Evolutionary conservation across 2,113 vertebrate species (phyloP), one percentile per base, ranked within the genome.

Genomic region (Hyla sarda): DNA sequence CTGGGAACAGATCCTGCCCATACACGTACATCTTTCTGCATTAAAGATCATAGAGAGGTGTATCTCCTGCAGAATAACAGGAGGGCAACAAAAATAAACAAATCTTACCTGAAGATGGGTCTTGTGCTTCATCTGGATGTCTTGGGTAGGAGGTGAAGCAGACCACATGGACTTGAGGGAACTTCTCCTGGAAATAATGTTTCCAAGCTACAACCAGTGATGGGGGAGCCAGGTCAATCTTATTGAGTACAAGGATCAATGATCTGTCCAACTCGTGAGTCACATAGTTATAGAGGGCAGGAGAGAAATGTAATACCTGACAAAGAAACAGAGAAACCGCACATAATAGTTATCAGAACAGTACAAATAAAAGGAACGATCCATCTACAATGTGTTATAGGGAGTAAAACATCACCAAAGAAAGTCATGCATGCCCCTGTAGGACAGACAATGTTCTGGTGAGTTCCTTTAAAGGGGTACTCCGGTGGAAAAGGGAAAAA

Each of bases 111-210:
- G 89, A 74, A 5, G 90, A 83, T 13, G 89, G 82, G 56, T 93
- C 92, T 82, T 91, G 92, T 25, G 89, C 60, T 0, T 52, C 48
- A 0, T 86, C 69, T 3, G 95, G 90, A 60, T 95, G 94, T 79
- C 95, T 94, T 12, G 95, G 96, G 82, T 96, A 96, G 3, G 97
- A 98, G 62, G 96, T 96, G 89, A 98, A 98, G 84, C 96, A 96
- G 30, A 97, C 92, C 0, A 96, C 91, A 28, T 95, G 93, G 73
- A 97, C 92, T 60, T 94, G 69, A 7, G 97, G 96, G 87, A 97
- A 97, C 86, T 93, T 94, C 8, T 92, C 94, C 58, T 93, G 91
- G 90, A 98, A 95, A 84, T 97, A 97, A 89, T 97, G 95, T 90
- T 95, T 97, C 97, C 97, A 98, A 88, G 97, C 96, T 0, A 96